Evolutionary conservation across 2,113 vertebrate genomes (phyloP), one percentile per base, ranked within the genome.

Genomic region (Todiramphus chloris): DNA sequence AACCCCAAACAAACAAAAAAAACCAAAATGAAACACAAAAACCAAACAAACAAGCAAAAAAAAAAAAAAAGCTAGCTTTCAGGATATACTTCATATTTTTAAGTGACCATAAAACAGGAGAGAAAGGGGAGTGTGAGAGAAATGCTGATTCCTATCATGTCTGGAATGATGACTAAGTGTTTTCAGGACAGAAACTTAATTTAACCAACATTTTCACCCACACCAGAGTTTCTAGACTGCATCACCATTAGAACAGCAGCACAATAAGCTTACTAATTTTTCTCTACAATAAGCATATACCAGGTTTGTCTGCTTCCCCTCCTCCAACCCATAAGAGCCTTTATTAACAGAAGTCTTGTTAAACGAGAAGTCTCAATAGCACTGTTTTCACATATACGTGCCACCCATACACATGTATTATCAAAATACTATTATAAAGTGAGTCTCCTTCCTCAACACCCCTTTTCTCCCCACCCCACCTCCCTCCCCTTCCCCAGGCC

Each of bases 401-500:
- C 69, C 58, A 68, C 86, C 68, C 43, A 28, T 24, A 85, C 5
- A 85, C 75, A 73, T 6, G 90, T 76, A 81, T 80, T 76, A 82
- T 21, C 72, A 89, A 83, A 91, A 90, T 70, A 76, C 58, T 72
- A 67, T 33, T 37, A 74, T 21, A 91, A 93, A 90, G 69, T 0
- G 0, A 84, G 74, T 56, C 67, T 17, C 79, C 46, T 58, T 85
- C 44, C 62, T 75, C 80, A 59, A 24, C 31, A 83, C 39, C 58
- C 62, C 5, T 86, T 10, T 62, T 63, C 64, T 64, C 30, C 87
- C 91, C 87, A 81, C 39, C 87, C 89, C 83, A 35, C 68, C 46
- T 68, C 94, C 91, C 93, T 33, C 85, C 94, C 86, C 66, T 84
- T 94, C 89, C 96, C 89, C 74, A 84, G 72, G 89, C 59, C 94